These are phyloP conservation scores for Staurois parvus DNA, from an alignment of 2,797 vertebrate species.

Conservation along the genomic window DNA sequence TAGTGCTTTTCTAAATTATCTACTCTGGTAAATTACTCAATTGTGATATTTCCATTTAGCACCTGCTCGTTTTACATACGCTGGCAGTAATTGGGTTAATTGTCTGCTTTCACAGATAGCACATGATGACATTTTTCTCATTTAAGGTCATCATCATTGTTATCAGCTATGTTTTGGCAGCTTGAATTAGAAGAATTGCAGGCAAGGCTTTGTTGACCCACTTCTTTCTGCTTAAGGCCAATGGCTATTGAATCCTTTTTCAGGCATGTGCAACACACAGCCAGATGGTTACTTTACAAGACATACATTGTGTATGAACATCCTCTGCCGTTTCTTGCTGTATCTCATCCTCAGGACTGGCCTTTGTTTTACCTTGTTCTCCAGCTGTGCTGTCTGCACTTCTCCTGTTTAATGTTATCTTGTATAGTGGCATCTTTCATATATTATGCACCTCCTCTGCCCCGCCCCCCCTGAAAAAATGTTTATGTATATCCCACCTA, in stretches of 20 bases:
- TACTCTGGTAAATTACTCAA: neutral
- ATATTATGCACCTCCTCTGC: neutral
- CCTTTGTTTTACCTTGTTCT: conserved; percentile 5
- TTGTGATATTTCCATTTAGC: conserved; percentile 13
- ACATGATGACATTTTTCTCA: conserved; percentile 31
- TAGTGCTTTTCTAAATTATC: neutral
- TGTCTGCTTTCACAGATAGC: conserved; percentile 8
- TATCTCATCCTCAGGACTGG: neutral
- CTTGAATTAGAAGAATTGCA: conserved; percentile 34
- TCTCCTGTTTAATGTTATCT: conserved; percentile 4
- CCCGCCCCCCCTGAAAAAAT: neutral
- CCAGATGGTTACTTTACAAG: conserved; percentile 42
- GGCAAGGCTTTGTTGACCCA: conserved; percentile 40
- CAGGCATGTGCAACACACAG: conserved; percentile 1
- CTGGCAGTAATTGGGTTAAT: conserved; percentile 47
- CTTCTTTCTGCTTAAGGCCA: conserved; percentile 27
- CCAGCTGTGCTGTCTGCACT: neutral
- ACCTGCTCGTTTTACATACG: neutral
- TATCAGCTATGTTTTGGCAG: conserved; percentile 41
- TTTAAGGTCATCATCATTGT: conserved; percentile 48
- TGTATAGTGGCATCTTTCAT: neutral
- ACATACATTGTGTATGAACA: conserved; percentile 16
- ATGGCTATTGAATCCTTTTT: conserved; percentile 32
- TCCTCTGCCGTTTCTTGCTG: neutral
- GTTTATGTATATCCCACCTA: conserved; percentile 13